These are phyloP conservation scores for Xylota segnis DNA, from an alignment of 2,888 invertebrate genomes.

Conservation along the genomic window DNA sequence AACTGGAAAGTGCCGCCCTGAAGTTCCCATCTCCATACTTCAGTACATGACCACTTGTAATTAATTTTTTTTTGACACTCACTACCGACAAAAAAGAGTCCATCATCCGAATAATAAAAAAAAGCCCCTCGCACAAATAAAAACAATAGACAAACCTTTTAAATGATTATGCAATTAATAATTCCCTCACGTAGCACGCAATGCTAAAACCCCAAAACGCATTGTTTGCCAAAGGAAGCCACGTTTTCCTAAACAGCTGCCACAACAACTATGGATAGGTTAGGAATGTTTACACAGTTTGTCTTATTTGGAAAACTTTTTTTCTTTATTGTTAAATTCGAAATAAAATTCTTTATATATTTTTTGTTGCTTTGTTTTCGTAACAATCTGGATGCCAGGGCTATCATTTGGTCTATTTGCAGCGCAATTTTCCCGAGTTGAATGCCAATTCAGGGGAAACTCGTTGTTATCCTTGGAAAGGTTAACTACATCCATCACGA, in stretches of 20 bases:
- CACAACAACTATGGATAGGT: neutral
- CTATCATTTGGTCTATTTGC: neutral
- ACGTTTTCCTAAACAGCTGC: constrained; percentile 10
- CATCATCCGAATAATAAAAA: neutral
- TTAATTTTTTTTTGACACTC: neutral
- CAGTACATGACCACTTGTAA: neutral
- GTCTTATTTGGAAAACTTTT: neutral
- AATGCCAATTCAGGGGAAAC: neutral
- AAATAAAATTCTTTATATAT: neutral
- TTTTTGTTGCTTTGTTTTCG: neutral
- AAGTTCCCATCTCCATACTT: neutral
- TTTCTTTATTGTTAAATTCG: neutral
- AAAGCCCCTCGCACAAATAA: neutral
- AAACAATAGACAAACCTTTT: constrained; percentile 7
- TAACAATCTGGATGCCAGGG: neutral
- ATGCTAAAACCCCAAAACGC: neutral
- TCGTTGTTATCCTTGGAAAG: neutral
- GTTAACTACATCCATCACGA: constrained; percentile 7
- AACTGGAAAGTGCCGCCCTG: constrained; percentile 5
- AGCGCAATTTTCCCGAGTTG: neutral
- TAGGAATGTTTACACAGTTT: neutral
- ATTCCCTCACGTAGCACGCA: constrained; percentile 40
- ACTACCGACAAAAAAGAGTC: neutral
- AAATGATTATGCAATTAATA: constrained; percentile 37
- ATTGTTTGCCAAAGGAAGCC: constrained; percentile 1